A percentile compares a stretch with the other conserved stretches of the same genome.
phyloP scores from a whole-genome alignment of 2,797 vertebrate genomes.

The Gallirallus australis region DNA sequence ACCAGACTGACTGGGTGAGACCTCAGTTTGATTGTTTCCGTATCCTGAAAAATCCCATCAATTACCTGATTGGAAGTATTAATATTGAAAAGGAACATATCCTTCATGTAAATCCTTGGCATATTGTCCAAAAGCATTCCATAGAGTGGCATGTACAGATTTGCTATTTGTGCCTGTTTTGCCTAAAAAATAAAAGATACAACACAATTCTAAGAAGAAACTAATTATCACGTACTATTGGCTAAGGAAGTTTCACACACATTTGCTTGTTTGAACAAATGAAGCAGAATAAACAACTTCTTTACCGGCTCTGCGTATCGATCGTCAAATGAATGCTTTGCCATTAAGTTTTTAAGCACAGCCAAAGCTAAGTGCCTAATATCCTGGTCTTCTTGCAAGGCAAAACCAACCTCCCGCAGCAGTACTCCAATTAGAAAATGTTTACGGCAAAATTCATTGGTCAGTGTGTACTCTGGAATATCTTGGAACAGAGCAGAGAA shows the following conservation, averaged over 20 bases:
- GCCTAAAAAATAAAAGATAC: conserved; percentile 77
- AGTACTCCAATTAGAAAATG: conserved; percentile 95
- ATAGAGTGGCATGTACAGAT: conserved; percentile 95
- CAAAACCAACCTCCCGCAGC: conserved; percentile 94
- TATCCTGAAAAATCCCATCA: background rate
- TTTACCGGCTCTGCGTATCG: conserved; percentile 91
- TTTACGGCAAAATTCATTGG: conserved; percentile 97
- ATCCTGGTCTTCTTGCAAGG: conserved; percentile 96
- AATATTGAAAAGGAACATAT: conserved; percentile 92
- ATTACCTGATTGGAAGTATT: conserved; percentile 93
- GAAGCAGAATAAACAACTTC: background rate
- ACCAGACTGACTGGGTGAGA: background rate
- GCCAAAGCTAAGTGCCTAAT: conserved; percentile 93
- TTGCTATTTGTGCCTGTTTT: conserved; percentile 94
- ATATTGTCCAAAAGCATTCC: conserved; percentile 98
- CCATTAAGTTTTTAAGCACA: conserved; percentile 97
- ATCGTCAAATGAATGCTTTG: conserved; percentile 96
- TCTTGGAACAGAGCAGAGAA: conserved; percentile 69
- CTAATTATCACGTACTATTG: background rate
- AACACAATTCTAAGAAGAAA: background rate
- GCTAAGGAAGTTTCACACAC: background rate
- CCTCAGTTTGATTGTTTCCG: background rate
- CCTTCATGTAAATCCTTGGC: conserved; percentile 96
- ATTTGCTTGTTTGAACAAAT: background rate
- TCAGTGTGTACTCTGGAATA: conserved; percentile 96